Evolutionary conservation across 2,113 vertebrate species (phyloP), one percentile per base, ranked within the genome.

Genomic region (Peromyscus polionotus): DNA sequence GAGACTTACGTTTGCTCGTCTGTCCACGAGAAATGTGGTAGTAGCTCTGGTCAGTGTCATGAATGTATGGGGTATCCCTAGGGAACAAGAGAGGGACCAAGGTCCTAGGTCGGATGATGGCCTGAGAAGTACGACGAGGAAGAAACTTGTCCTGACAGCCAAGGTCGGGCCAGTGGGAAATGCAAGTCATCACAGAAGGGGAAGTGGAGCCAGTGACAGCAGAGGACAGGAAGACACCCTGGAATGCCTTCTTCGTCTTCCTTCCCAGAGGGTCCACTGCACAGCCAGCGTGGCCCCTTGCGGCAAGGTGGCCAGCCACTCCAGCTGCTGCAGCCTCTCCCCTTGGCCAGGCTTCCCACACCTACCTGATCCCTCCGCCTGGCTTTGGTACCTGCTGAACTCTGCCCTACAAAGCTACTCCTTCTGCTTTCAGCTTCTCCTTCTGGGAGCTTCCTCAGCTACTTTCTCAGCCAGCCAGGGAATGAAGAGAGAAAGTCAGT

Each of bases 121-220:
- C 73, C 81, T 61, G 80, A 33, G 90, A 51, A 51, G 36, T 33
- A 61, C 65, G 12, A 67, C 51, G 14, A 67, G 59, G 61, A 45
- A 65, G 39, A 70, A 72, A 45, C 70, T 0, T 8, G 33, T 90
- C 61, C 70, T 45, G 9, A 3, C 4, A 63, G 48, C 61, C 12
- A 1, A n/a, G 88, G 68, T 13, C 4, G 16, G 36, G n/a, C 73
- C 67, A 0, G 7, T 2, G 57, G 92, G 93, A 97, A 97, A 42
- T 96, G 98, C 98, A 96, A 97, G 97, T 97, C 97, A 96, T 91
- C 8, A 0, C 1, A 0, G 22, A 89, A 39, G 72, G 91, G 97
- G 97, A 98, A 98, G 97, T 94, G 70, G 80, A 36, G 3, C 48
- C 7, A 1, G 16, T 59, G 88, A 45, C 6, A 11, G 19, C 2